phyloP scores from a whole-genome alignment of 1,140 invertebrate genomes.

The Atta colombica region DNA sequence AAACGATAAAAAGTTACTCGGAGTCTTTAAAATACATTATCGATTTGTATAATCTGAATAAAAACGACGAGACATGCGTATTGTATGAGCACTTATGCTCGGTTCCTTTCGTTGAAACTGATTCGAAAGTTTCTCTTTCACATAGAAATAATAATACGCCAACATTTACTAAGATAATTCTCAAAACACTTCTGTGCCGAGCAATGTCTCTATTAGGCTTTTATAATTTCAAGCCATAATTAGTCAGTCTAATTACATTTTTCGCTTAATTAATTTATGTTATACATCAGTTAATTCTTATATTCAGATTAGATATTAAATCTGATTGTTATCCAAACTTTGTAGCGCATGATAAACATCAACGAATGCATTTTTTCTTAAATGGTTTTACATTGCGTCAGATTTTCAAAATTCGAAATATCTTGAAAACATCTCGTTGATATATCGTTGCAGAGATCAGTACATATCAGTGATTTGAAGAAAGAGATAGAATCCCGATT shows the following conservation, averaged over 20 bases:
- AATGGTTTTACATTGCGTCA: constrained; percentile 14
- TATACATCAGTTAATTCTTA: constrained; percentile 33
- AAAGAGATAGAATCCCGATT: background rate
- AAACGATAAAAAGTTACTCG: constrained; percentile 47
- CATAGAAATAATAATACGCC: constrained; percentile 39
- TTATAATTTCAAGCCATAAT: constrained; percentile 48
- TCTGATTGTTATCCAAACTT: constrained; percentile 8
- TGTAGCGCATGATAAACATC: constrained; percentile 36
- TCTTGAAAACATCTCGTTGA: constrained; percentile 51
- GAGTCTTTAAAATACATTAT: constrained; percentile 45
- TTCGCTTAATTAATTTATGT: constrained; percentile 45
- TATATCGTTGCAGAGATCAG: constrained; percentile 67
- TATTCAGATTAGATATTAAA: constrained; percentile 45
- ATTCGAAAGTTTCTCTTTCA: constrained; percentile 36
- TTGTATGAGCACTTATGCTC: background rate
- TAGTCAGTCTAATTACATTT: constrained; percentile 57
- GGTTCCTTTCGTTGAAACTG: constrained; percentile 35
- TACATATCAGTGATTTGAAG: constrained; percentile 24
- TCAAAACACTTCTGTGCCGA: constrained; percentile 32
- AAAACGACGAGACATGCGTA: constrained; percentile 35
- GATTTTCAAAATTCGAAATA: constrained; percentile 17
- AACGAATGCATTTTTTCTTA: constrained; percentile 18
- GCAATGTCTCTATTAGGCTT: constrained; percentile 42
- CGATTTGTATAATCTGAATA: constrained; percentile 27
- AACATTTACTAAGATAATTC: constrained; percentile 51